Percentiles rank a stretch among this genome's conserved stretches.
phyloP scores from a whole-genome alignment of 2,797 vertebrate genomes.

The Orestias chungarensis region DNA sequence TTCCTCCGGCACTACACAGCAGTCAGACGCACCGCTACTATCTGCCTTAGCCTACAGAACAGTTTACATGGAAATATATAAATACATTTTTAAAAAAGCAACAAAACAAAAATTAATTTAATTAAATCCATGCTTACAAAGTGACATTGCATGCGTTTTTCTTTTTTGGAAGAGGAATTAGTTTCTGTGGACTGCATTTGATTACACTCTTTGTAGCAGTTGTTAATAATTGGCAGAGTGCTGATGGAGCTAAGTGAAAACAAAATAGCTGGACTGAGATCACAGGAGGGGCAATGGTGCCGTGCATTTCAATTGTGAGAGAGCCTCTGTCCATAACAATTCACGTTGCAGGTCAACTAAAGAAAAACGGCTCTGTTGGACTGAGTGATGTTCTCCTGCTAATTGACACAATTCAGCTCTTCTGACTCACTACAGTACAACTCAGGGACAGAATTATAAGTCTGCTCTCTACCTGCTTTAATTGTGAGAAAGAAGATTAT shows the following conservation, averaged over 20 bases:
- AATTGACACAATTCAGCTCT: constrained; percentile 33
- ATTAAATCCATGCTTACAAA: no score
- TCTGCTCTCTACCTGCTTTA: not conserved
- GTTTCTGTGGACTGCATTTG: not conserved
- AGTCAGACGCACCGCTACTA: not conserved
- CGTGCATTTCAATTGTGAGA: constrained; percentile 42
- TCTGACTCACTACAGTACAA: constrained; percentile 10
- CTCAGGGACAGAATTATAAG: constrained; percentile 1
- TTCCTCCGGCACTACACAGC: no score
- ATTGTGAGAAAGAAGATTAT: not conserved
- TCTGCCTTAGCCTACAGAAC: not conserved
- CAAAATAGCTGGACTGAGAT: not conserved
- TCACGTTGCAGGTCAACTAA: constrained; percentile 24
- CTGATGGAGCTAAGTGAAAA: not conserved
- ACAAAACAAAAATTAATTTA: not conserved
- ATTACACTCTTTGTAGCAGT: not conserved
- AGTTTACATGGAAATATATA: no score
- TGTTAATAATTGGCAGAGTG: no score
- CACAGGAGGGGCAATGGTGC: not conserved
- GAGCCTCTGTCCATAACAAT: constrained; percentile 10
- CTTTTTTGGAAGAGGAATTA: not conserved
- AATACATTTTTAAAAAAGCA: not conserved
- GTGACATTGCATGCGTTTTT: not conserved
- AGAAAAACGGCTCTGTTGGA: constrained; percentile 48
- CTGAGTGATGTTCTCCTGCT: constrained; percentile 44